phyloP scores from a whole-genome alignment of 2,797 vertebrate species.

The Leptatherina wallacei region DNA sequence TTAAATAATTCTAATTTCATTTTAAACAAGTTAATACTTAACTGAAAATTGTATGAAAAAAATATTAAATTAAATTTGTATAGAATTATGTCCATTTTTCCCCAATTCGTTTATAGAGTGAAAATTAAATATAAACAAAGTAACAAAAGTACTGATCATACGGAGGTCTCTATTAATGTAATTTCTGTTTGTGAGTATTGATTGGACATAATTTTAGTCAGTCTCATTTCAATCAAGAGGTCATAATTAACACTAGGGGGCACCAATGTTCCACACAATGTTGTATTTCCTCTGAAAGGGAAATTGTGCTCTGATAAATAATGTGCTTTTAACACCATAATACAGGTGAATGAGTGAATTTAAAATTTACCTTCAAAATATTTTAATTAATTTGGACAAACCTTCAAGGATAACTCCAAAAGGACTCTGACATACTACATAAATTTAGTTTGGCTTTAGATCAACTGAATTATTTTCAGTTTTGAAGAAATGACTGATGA shows the following conservation, averaged over 20 bases:
- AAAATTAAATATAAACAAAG: not conserved
- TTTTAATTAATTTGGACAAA: slow-evolving; percentile 75
- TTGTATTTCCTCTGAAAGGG: slow-evolving; percentile 45
- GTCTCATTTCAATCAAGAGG: slow-evolving; percentile 57
- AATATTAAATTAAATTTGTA: not conserved
- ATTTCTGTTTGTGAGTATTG: slow-evolving; percentile 50
- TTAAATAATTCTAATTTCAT: not conserved
- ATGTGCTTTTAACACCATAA: slow-evolving; percentile 62
- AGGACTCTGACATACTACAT: slow-evolving; percentile 43
- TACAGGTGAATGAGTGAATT: slow-evolving; percentile 59
- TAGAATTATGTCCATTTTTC: not conserved
- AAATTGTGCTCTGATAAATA: slow-evolving; percentile 61
- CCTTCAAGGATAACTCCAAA: slow-evolving; percentile 65
- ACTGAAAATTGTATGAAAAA: not conserved
- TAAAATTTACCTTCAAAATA: slow-evolving; percentile 70
- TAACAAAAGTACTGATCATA: not conserved
- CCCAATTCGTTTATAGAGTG: not conserved
- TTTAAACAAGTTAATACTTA: not conserved
- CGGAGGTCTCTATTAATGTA: not conserved
- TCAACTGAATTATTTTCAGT: slow-evolving; percentile 55
- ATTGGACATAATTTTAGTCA: slow-evolving; percentile 60
- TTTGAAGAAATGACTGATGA: slow-evolving; percentile 51
- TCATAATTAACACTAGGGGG: slow-evolving; percentile 83
- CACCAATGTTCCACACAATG: slow-evolving; percentile 82
- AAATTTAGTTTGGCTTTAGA: slow-evolving; percentile 56